Percentiles rank a stretch among this genome's conserved stretches.
These are phyloP conservation scores for Candidula unifasciata DNA, from an alignment of 2,888 invertebrate species.

Conservation along the genomic window DNA sequence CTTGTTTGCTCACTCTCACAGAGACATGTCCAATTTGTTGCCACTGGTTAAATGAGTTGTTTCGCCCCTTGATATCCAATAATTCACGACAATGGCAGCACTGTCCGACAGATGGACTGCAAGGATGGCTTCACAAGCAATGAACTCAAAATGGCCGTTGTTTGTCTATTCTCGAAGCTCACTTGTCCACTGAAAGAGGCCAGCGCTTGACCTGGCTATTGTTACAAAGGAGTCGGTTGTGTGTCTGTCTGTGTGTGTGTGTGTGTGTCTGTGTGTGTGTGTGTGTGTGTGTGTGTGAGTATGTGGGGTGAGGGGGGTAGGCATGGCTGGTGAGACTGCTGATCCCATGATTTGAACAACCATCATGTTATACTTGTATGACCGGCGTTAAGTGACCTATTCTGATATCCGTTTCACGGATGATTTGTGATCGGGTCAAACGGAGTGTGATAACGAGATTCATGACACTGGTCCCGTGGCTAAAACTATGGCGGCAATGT, in stretches of 20 bases:
- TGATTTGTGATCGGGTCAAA: neutral
- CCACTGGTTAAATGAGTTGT: constrained; percentile 36
- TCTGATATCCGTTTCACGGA: neutral
- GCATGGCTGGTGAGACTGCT: neutral
- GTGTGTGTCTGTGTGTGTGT: no score
- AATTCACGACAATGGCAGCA: constrained; percentile 39
- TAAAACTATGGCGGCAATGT: no score
- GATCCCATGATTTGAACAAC: constrained; percentile 7
- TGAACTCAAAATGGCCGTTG: constrained; percentile 16
- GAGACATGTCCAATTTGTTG: constrained; percentile 39
- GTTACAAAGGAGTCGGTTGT: neutral
- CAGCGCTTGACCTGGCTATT: constrained; percentile 8
- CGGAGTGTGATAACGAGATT: neutral
- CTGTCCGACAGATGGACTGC: constrained; percentile 42
- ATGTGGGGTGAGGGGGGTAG: neutral
- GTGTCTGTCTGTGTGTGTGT: no score
- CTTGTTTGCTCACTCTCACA: constrained; percentile 32
- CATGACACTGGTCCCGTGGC: neutral
- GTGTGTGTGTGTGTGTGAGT: no score
- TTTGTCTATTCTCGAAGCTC: constrained; percentile 10
- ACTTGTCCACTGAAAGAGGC: neutral
- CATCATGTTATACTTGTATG: neutral
- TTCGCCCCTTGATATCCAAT: constrained; percentile 20
- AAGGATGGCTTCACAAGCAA: constrained; percentile 17
- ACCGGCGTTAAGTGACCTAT: constrained; percentile 11